Conservation (phyloP, 2,113 vertebrate species). For the Callorhinus ursinus region DNA sequence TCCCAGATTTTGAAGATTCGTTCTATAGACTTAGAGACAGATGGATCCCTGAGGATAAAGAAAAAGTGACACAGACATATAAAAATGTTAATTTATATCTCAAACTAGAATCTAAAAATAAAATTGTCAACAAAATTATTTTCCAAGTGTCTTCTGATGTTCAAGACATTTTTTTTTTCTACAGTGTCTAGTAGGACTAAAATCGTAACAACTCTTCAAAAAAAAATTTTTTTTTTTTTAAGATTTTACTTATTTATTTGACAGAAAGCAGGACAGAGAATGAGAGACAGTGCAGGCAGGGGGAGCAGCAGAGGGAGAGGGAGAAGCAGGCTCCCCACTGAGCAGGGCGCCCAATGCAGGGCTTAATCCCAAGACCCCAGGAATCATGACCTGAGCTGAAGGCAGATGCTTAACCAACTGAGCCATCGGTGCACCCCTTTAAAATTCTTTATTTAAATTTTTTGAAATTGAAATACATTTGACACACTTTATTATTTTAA, state of each 20-base stretch:
- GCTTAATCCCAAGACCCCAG: no score
- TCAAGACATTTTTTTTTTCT: background rate
- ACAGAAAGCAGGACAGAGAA: background rate
- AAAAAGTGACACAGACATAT: conserved; percentile 41
- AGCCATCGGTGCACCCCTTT: no score
- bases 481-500: background rate
- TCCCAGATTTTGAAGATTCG: conserved; percentile 98
- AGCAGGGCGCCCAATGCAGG: no score
- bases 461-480: background rate
- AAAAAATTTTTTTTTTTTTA: background rate
- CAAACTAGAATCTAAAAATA: background rate
- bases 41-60: conserved; percentile 90
- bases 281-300: background rate
- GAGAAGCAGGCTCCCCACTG: no score
- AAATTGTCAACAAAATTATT: conserved; percentile 19
- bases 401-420: no score
- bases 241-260: background rate
- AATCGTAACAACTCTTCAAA: background rate
- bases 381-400: no score
- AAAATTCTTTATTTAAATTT: background rate
- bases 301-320: no score
- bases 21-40: conserved; percentile 95
- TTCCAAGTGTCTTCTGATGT: conserved; percentile 42
- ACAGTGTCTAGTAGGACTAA: background rate
- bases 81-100: background rate